These are phyloP conservation scores for Ceratina japonica DNA, from an alignment of 1,140 invertebrate species.

Conservation along the genomic window DNA sequence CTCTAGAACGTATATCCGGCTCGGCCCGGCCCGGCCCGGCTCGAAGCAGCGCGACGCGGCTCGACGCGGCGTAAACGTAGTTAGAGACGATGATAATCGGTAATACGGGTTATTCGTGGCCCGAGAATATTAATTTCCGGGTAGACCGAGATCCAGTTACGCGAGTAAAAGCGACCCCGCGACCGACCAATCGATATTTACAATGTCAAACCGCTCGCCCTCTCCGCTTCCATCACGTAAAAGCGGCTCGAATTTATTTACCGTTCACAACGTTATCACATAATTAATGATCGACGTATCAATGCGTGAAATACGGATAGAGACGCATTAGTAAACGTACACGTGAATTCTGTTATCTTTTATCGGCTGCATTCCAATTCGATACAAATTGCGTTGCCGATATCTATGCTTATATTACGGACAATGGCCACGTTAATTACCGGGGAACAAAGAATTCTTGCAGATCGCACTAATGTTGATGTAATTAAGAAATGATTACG, in stretches of 20 bases:
- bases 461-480: slow-evolving; percentile 30
- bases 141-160: neutral
- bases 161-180: slow-evolving; percentile 10
- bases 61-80: slow-evolving; percentile 13
- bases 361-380: too few species aligned
- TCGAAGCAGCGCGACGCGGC: too few species aligned
- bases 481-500: slow-evolving; percentile 50
- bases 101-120: slow-evolving; percentile 58
- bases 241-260: too few species aligned
- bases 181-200: slow-evolving; percentile 35
- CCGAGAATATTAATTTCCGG: slow-evolving; percentile 58
- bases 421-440: slow-evolving; percentile 2
- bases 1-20: slow-evolving; percentile 16
- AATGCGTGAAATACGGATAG: too few species aligned
- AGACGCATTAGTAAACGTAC: too few species aligned
- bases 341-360: too few species aligned
- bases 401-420: too few species aligned
- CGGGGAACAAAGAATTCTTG: slow-evolving; percentile 33
- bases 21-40: too few species aligned
- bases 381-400: too few species aligned
- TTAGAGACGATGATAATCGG: slow-evolving; percentile 60
- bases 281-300: too few species aligned
- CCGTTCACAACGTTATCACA: too few species aligned
- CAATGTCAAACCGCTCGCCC: neutral
- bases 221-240: too few species aligned